These are phyloP conservation scores for Pogonomyrmex californicus DNA, from an alignment of 1,140 invertebrate genomes.

Conservation along the genomic window DNA sequence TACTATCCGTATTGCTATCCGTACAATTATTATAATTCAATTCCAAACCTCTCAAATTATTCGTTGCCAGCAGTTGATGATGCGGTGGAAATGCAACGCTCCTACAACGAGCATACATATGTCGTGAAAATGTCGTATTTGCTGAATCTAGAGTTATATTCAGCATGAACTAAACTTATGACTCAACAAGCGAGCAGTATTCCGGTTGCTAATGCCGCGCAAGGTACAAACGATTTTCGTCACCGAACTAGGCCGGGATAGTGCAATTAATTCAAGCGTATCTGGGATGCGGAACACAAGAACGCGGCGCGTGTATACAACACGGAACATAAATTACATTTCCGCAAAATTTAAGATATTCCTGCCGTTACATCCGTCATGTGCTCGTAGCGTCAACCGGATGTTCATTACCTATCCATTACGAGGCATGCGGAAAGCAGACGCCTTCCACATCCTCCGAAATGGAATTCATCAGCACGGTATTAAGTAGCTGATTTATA, in stretches of 20 bases:
- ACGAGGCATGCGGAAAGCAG: background rate
- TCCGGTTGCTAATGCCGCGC: background rate
- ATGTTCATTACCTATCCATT: conserved; percentile 49
- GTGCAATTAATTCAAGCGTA: conserved; percentile 38
- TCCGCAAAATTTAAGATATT: conserved; percentile 41
- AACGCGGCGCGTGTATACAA: background rate
- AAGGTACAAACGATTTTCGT: conserved; percentile 34
- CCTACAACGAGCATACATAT: background rate
- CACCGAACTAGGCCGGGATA: conserved; percentile 15
- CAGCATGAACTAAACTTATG: conserved; percentile 15
- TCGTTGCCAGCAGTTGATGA: background rate
- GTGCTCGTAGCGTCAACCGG: background rate
- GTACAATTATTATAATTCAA: background rate
- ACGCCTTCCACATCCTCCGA: background rate
- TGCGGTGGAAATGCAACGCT: background rate
- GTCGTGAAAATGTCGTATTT: conserved; percentile 12
- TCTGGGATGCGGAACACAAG: background rate
- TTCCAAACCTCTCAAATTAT: background rate
- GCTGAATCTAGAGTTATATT: background rate
- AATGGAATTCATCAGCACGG: conserved; percentile 24
- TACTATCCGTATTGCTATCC: background rate
- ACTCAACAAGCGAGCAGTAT: conserved; percentile 19
- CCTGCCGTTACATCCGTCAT: background rate
- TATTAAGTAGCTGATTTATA: conserved; percentile 47
- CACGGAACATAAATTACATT: background rate